A percentile compares a stretch with the other conserved stretches of the same genome.
Conservation (phyloP, 2,888 invertebrate species). For the Orchestes rusci region DNA sequence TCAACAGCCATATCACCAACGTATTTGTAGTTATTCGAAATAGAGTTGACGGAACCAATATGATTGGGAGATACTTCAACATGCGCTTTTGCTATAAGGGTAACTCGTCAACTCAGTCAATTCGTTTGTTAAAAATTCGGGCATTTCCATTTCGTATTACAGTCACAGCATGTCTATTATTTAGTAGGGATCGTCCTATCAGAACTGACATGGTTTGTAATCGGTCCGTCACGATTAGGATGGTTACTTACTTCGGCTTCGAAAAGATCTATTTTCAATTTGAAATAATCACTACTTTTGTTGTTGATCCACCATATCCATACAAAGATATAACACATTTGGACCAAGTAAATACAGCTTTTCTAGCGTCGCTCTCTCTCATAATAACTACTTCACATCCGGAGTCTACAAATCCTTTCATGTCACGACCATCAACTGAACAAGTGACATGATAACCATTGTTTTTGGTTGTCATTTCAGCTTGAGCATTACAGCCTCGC, state of each 20-base stretch:
- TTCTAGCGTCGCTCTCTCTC: neutral
- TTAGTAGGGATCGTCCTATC: neutral
- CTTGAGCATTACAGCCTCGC: neutral
- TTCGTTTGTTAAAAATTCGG: too few species aligned
- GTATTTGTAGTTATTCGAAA: too few species aligned
- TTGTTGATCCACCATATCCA: slow-evolving; percentile 8
- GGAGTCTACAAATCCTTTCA: slow-evolving; percentile 2
- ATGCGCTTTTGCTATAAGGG: too few species aligned
- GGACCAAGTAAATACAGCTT: neutral
- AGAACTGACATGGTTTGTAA: slow-evolving; percentile 1
- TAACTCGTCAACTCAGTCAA: too few species aligned
- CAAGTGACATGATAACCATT: neutral
- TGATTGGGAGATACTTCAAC: too few species aligned
- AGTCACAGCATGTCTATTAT: neutral
- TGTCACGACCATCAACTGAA: neutral
- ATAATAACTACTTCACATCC: slow-evolving; percentile 4
- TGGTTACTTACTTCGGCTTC: neutral
- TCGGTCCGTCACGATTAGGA: neutral
- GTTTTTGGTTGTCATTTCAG: neutral
- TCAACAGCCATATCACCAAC: too few species aligned
- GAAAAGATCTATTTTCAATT: neutral
- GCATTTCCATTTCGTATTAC: too few species aligned
- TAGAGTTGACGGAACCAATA: too few species aligned
- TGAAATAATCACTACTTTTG: neutral
- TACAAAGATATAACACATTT: neutral